Evolutionary conservation across 2,888 invertebrate species (phyloP), one percentile per base, ranked within the genome.

Genomic region (Acanthosepion pharaonis): DNA sequence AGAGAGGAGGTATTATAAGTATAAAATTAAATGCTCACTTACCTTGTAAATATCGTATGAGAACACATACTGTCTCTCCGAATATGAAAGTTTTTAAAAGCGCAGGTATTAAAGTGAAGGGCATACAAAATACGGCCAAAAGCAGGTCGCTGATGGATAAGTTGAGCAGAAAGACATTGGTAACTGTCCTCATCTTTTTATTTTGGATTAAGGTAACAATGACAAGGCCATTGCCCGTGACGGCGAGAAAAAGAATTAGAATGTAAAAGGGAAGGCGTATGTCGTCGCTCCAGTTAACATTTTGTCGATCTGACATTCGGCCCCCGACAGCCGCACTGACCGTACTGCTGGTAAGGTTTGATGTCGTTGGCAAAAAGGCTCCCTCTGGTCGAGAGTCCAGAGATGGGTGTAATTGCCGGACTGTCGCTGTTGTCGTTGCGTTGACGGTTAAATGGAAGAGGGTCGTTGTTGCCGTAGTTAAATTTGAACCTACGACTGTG

Each of bases 101-200:
- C 28, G 98, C 98, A 5, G 98, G 98, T 91, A 98, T 98, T 91
- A 98, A 97, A 0, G 98, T 98, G 96, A 98, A 98, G 0, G 98
- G 98, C 98, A 99, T 98, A 97, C 98, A 99, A 97, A 99, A 98
- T 0, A 98, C 98, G 0, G 98, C 98, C 94, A 99, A 98, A 94
- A 99, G 98, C 95, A 99, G 98, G 97, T 99, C 99, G 94, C 98
- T 98, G 78, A 98, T 98, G 94, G 98, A 98, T 96, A 98, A 96
- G 96, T 97, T 97, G 48, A 97, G 96, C 25, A 98, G 96, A 96
- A 98, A 98, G 53, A 98, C 97, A 95, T 98, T 98, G 48, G 98
- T 98, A 64, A 98, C 97, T 5, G 98, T 98, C 94, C 98, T 96
- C 98, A 98, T 98, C 64, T 97, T 96, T 94, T 97, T 97, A 96